Evolutionary conservation across 1,140 invertebrate species (phyloP).

Genomic region (Drosophila rufa): DNA sequence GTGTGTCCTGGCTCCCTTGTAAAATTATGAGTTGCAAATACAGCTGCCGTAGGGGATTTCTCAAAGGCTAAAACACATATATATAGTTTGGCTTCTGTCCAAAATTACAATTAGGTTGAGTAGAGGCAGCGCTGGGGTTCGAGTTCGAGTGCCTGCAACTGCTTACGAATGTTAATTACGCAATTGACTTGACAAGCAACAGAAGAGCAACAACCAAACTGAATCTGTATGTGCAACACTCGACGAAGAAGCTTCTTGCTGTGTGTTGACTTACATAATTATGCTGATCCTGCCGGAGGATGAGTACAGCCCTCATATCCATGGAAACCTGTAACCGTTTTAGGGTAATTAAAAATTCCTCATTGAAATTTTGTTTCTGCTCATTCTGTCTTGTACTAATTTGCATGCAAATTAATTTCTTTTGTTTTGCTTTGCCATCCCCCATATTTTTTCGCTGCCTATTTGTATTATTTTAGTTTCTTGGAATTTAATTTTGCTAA

Average conservation of each 20-base stretch:
- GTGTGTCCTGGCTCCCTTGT: conserved; percentile 21
- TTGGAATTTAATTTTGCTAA: conserved; percentile 56
- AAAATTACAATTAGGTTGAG: conserved; percentile 54
- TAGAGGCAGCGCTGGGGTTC: conserved; percentile 3
- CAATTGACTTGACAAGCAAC: conserved; percentile 73
- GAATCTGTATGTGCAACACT: conserved; percentile 30
- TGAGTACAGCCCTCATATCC: background rate
- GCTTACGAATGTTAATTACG: conserved; percentile 73
- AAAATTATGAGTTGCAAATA: conserved; percentile 50
- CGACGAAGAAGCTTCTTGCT: background rate
- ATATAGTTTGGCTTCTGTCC: conserved; percentile 41
- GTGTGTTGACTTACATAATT: conserved; percentile 47
- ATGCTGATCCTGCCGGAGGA: conserved; percentile 12
- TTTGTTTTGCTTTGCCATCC: conserved; percentile 35
- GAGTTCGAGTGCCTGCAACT: conserved; percentile 18
- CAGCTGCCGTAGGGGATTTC: conserved; percentile 7
- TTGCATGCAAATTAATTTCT: conserved; percentile 73
- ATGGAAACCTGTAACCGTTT: conserved; percentile 14
- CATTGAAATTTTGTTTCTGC: conserved; percentile 11
- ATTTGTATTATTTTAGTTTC: conserved; percentile 63
- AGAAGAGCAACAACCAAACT: conserved; percentile 35
- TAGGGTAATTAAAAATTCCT: conserved; percentile 36
- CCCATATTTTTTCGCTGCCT: conserved; percentile 1
- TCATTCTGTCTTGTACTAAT: conserved; percentile 41
- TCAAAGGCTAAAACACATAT: conserved; percentile 25